A percentile compares a stretch with the other conserved stretches of the same genome.
phyloP scores from a whole-genome alignment of 2,113 vertebrate species.

The Poecilia latipinna region DNA sequence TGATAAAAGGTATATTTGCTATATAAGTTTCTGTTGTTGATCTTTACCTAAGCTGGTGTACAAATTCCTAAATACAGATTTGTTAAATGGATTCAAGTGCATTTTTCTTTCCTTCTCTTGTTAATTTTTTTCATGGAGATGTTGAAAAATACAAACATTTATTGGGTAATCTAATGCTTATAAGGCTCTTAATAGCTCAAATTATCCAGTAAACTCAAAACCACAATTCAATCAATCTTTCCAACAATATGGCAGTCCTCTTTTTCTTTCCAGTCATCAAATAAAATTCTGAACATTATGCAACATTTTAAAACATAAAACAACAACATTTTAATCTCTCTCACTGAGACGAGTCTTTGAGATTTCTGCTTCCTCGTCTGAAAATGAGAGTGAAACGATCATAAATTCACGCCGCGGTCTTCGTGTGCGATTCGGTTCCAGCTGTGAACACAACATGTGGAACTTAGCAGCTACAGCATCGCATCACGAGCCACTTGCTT shows the following conservation, averaged over 20 bases:
- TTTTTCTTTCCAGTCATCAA: too few species aligned
- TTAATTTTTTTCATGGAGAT: not conserved
- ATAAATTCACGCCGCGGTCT: not conserved
- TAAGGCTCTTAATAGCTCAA: too few species aligned
- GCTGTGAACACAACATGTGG: not conserved
- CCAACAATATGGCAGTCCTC: too few species aligned
- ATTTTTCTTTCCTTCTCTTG: not conserved
- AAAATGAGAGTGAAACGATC: not conserved
- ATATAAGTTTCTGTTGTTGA: constrained; percentile 28
- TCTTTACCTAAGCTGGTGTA: constrained; percentile 30
- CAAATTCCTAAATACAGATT: constrained; percentile 37
- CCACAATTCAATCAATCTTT: too few species aligned
- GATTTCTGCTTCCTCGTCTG: not conserved
- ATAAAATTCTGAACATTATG: too few species aligned
- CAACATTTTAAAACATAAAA: too few species aligned
- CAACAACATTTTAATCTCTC: too few species aligned
- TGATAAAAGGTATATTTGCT: constrained; percentile 34
- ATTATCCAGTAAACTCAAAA: not conserved
- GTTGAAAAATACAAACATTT: constrained; percentile 3
- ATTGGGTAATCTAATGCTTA: not conserved
- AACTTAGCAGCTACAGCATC: not conserved
- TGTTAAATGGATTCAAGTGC: constrained; percentile 39
- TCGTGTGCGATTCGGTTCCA: not conserved
- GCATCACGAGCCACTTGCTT: constrained; percentile 10
- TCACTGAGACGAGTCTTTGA: too few species aligned